Percentiles rank a stretch among this genome's conserved stretches.
Conservation (phyloP, 23 tunicate species). For the Oikopleura albicans region DNA sequence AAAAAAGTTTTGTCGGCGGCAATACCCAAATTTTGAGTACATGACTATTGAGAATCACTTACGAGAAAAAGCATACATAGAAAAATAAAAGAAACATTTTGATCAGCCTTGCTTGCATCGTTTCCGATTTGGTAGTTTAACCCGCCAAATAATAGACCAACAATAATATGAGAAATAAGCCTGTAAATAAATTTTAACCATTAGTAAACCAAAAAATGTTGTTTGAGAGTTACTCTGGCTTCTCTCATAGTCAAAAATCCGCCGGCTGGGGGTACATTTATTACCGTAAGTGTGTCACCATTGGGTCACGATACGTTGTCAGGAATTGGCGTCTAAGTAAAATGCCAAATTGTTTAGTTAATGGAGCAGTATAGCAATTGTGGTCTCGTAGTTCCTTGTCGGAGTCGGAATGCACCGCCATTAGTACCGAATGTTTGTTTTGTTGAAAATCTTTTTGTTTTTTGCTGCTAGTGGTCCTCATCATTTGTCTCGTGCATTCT, state of each 20-base stretch:
- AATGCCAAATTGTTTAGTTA: not conserved
- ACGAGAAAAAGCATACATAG: conserved; percentile 60
- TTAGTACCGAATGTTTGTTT: not conserved
- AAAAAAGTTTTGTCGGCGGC: too few relatives aligned
- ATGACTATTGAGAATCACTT: too few relatives aligned
- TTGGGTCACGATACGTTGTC: not conserved
- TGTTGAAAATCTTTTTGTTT: not conserved
- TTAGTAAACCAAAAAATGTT: too few relatives aligned
- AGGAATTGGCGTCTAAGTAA: not conserved
- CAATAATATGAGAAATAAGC: conserved; percentile 35
- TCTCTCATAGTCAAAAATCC: too few relatives aligned
- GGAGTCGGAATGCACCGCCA: not conserved
- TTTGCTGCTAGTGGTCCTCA: too few relatives aligned
- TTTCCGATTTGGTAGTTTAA: conserved; percentile 57
- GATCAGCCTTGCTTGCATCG: conserved; percentile 43
- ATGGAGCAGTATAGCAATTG: not conserved
- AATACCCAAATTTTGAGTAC: too few relatives aligned
- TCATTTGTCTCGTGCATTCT: conserved; percentile 29
- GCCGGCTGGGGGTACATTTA: too few relatives aligned
- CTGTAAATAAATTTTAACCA: too few relatives aligned
- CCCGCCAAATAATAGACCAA: conserved; percentile 53
- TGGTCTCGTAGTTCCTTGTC: not conserved
- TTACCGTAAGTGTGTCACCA: not conserved
- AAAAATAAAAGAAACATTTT: conserved; percentile 77
- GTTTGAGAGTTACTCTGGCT: too few relatives aligned